Evolutionary conservation across 2,888 invertebrate species (phyloP).

Genomic region (Liodrosophila aerea): DNA sequence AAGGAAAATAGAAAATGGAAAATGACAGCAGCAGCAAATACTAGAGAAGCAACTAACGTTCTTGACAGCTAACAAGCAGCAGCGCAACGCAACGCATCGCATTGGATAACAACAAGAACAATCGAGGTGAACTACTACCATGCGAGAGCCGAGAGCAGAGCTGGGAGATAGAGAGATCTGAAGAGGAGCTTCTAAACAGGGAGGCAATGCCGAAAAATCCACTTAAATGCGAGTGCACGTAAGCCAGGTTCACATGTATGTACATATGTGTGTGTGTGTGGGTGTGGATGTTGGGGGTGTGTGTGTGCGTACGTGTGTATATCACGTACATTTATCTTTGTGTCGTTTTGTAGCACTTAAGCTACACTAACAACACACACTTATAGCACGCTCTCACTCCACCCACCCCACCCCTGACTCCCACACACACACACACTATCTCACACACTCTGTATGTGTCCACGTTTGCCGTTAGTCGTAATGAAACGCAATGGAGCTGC

Average conservation of each 20-base stretch:
- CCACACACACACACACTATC: slow-evolving; percentile 2
- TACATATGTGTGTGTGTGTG: slow-evolving; percentile 9
- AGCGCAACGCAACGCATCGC: slow-evolving; percentile 46
- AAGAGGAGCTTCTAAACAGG: slow-evolving; percentile 27
- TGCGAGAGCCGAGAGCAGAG: too few species aligned
- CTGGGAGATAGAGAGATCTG: too few species aligned
- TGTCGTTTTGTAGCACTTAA: slow-evolving; percentile 76
- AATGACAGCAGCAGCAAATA: slow-evolving; percentile 49
- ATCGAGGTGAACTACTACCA: neutral
- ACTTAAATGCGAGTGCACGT: slow-evolving; percentile 69
- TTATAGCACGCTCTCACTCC: slow-evolving; percentile 13
- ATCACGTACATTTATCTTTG: slow-evolving; percentile 77
- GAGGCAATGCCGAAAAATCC: slow-evolving; percentile 57
- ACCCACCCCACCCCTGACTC: too few species aligned
- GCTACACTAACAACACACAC: slow-evolving; percentile 57
- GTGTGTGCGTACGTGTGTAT: slow-evolving; percentile 33
- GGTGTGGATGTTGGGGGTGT: slow-evolving; percentile 20
- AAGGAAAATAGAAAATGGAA: slow-evolving; percentile 58
- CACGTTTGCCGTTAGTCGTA: slow-evolving; percentile 64
- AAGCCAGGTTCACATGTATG: slow-evolving; percentile 20
- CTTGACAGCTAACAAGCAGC: slow-evolving; percentile 58
- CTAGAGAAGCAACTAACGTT: slow-evolving; percentile 20
- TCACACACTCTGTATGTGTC: slow-evolving; percentile 32
- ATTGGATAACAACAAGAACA: slow-evolving; percentile 43
- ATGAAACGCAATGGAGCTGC: slow-evolving; percentile 73